Evolutionary conservation across 1,140 invertebrate species (phyloP), one percentile per base, ranked within the genome.

Genomic region (Pogonomyrmex barbatus): DNA sequence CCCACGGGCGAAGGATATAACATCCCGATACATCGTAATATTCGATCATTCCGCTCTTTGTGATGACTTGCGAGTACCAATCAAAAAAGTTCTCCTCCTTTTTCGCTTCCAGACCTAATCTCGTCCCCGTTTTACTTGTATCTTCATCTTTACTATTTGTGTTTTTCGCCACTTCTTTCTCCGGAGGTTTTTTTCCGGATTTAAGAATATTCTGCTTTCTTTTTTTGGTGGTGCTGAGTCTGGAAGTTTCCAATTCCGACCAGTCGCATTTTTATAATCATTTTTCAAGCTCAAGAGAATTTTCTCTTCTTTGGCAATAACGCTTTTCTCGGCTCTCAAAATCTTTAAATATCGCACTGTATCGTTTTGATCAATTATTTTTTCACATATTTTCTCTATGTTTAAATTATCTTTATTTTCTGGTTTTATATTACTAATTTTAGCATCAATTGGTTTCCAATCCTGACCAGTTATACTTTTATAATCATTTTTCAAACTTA

Each of bases 1-100:
- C 97, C 99, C 99, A 99, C 1, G 99, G 99, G 50, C 99, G 97
- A 33, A 99, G 96, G 89, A 99, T 99, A 93, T 99, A 99, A 95
- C 99, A 99, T 0, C 99, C 99, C 73, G 98, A 99, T 6, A 99
- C 98, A 94, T 99, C 99, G 93, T 99, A 99, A 94, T 99, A 99
- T 94, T 99, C 99, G 56, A 99, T 99, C 97, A 99, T 96, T 95
- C 99, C 98, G 84, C 98, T 97, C 95, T 99, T 99, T 0, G 98
- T 99, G 77, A 99, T 98, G 1, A 97, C 96, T 96, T 99, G 99
- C 1, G 98, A 98, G 94, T 99, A 99, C 99, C 99, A 99, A 85
- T 99, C 99, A 0, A 99, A 96, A 8, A 99, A 95, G 94, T 99
- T 98, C 58, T 99, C 98, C 92, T 97, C 97, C 94, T 99, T 99